Conservation (phyloP, 1,140 invertebrate genomes). For the Globodera ellingtonae region DNA sequence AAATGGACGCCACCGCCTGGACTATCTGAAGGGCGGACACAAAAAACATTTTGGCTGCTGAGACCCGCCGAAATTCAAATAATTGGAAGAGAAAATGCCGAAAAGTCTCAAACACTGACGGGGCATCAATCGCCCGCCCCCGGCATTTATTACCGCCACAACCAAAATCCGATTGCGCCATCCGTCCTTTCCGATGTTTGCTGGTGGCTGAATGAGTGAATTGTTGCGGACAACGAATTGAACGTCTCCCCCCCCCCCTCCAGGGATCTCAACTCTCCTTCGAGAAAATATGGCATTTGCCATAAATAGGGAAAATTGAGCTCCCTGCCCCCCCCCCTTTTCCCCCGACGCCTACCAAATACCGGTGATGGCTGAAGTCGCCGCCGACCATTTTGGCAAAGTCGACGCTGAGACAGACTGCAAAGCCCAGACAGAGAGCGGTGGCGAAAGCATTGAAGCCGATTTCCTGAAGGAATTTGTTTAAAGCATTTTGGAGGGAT, state of each 20-base stretch:
- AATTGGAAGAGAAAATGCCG: neutral
- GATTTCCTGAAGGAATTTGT: conserved; percentile 23
- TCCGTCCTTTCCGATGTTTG: conserved; percentile 41
- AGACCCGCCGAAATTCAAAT: too few species aligned
- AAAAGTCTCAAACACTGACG: neutral
- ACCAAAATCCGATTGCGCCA: conserved; percentile 43
- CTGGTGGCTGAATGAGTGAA: neutral
- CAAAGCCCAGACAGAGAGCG: conserved; percentile 41
- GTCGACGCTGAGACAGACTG: conserved; percentile 42
- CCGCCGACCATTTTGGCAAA: conserved; percentile 43
- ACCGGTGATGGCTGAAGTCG: conserved; percentile 45
- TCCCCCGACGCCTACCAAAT: neutral
- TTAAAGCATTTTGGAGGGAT: conserved; percentile 1
- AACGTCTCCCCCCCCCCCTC: neutral
- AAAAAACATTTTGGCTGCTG: too few species aligned
- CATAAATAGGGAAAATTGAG: neutral
- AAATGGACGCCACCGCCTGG: conserved; percentile 31
- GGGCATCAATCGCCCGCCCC: neutral
- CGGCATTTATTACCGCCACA: conserved; percentile 33
- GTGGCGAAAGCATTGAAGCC: conserved; percentile 39
- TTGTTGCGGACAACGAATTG: neutral
- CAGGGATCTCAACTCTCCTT: too few species aligned
- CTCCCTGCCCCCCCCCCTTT: neutral
- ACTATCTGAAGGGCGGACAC: conserved; percentile 20
- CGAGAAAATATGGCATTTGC: neutral